Percentiles rank a stretch among this genome's conserved stretches.
Conservation (phyloP, 2,113 vertebrate species). For the Austrofundulus limnaeus region DNA sequence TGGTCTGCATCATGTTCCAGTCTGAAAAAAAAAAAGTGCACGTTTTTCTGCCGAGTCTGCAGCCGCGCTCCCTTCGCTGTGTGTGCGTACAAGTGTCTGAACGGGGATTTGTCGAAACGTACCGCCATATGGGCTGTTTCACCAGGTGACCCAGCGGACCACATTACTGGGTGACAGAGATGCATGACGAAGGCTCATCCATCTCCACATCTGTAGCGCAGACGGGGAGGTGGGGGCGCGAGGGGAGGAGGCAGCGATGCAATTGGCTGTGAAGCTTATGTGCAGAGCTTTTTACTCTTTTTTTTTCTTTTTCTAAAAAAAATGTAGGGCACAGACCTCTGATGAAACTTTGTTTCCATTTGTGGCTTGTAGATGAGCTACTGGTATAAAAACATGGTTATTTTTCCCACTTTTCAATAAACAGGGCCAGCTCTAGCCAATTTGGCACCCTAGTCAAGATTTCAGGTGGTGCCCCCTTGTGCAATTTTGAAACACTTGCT, state of each 20-base stretch:
- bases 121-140: slow-evolving; percentile 63
- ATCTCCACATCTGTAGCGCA: slow-evolving; percentile 51
- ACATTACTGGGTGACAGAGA: slow-evolving; percentile 57
- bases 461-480: no score
- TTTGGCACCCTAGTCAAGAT: no score
- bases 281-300: no score
- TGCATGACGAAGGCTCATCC: slow-evolving; percentile 36
- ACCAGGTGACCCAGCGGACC: slow-evolving; percentile 55
- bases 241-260: slow-evolving; percentile 23
- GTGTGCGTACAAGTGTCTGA: slow-evolving; percentile 8
- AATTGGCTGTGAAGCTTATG: slow-evolving; percentile 14
- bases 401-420: no score
- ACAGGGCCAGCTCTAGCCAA: no score
- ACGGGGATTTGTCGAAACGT: slow-evolving; percentile 36
- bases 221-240: not conserved
- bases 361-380: not conserved
- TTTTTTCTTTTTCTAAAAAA: no score
- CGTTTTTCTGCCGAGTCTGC: slow-evolving; percentile 54
- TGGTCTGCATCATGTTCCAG: slow-evolving; percentile 59
- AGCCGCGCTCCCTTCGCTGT: slow-evolving; percentile 25
- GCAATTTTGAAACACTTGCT: no score
- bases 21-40: slow-evolving; percentile 14
- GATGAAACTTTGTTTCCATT: not conserved
- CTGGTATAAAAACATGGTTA: no score
- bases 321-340: not conserved